Evolutionary conservation across 2,113 vertebrate genomes (phyloP), one percentile per base, ranked within the genome.

Genomic region (Hypanus sabinus): DNA sequence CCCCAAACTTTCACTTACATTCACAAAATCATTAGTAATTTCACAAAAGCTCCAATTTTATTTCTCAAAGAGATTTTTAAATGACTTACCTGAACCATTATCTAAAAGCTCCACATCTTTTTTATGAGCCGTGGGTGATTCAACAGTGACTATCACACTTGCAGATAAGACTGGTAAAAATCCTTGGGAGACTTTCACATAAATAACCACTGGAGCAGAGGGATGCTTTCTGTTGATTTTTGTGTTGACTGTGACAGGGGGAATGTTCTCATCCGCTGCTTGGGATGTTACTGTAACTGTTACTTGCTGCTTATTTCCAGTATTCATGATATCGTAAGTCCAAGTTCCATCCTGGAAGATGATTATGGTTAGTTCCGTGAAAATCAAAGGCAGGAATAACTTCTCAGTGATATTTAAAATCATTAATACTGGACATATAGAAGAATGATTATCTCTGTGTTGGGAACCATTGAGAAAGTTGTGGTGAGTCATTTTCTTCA

Each of bases 11-110:
- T 3, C 46, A 46, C 46, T 46, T 46, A 46, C 4, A 46, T 46
- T 46, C 46, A 46, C 46, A 46, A 46, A 46, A 46, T 46, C 46
- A 46, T 46, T 3, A 46, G 46, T 46, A 46, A 46, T 46, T 46
- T 46, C 46, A 46, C 46, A 46, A 46, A 46, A 46, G 0, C 46
- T 46, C 46, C 46, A 46, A 46, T 1, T 46, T 46, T 46, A 46
- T 46, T 46, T 46, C 46, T 46, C 30, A 83, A 38, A 30, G 12
- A 5, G 11, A 27, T 73, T 3, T 70, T 38, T 46, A 46, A 38
- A 36, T 46, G 55, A 24, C 36, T 10, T 95, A 97, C 96, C 97
- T 96, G 96, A 95, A 94, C 97, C 97, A 33, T 96, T 94, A 94
- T 97, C 97, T 27, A 95, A 55, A 33, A 97, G 96, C 27, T 94